Evolutionary conservation across 2,113 vertebrate genomes (phyloP).

Genomic region (Fulica atra): DNA sequence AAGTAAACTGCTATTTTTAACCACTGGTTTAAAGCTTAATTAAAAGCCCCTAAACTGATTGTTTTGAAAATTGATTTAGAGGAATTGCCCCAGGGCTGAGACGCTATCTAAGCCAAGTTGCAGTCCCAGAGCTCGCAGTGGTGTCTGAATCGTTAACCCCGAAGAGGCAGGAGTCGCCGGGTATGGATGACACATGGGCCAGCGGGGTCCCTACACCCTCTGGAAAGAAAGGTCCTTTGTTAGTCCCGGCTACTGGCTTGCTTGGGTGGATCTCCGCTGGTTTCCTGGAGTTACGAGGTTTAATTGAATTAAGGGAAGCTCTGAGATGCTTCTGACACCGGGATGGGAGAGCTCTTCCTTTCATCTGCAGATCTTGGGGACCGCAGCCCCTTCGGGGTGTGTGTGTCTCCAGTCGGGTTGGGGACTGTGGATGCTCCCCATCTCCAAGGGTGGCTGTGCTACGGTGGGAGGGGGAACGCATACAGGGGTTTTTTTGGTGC

Average conservation of each 20-base stretch:
- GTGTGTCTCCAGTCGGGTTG: no score
- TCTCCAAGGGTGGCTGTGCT: background rate
- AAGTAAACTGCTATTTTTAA: constrained; percentile 70
- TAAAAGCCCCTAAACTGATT: constrained; percentile 71
- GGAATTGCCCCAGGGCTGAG: constrained; percentile 59
- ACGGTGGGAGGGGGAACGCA: background rate
- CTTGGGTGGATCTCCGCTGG: constrained; percentile 35
- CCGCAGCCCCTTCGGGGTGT: background rate
- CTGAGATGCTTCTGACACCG: background rate
- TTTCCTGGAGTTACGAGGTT: constrained; percentile 37
- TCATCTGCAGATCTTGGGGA: background rate
- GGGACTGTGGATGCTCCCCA: background rate
- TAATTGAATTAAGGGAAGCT: constrained; percentile 53
- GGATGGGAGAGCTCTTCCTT: background rate
- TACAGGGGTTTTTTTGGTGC: background rate
- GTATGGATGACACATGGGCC: background rate
- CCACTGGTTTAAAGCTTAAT: constrained; percentile 68
- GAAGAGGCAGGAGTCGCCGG: background rate
- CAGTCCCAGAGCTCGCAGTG: constrained; percentile 14
- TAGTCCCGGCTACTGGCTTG: background rate
- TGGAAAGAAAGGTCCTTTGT: constrained; percentile 56
- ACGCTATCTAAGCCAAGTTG: constrained; percentile 33
- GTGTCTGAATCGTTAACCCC: constrained; percentile 44
- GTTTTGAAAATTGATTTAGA: constrained; percentile 73
- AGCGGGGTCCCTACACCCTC: constrained; percentile 8